These are phyloP conservation scores for Ylistrum balloti DNA, from an alignment of 1,140 invertebrate species.

Conservation along the genomic window DNA sequence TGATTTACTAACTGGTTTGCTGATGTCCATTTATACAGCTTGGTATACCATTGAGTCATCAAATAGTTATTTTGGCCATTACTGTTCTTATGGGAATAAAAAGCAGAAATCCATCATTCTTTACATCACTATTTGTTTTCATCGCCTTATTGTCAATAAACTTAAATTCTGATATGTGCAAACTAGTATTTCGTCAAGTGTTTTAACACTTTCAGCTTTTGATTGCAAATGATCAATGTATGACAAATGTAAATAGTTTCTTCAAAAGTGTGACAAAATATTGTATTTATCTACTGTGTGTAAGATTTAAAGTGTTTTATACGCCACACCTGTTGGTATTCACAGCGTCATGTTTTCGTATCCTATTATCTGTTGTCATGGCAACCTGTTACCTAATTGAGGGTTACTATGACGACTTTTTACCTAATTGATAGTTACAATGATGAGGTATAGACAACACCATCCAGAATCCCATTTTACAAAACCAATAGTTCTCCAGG, in stretches of 20 bases:
- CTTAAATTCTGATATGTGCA: not conserved
- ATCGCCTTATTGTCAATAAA: not conserved
- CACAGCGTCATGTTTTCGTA: not conserved
- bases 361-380: not conserved
- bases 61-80: not conserved
- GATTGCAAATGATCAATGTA: not conserved
- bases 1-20: not conserved
- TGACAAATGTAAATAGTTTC: not conserved
- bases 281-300: not conserved
- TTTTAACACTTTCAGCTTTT: not conserved
- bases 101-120: not conserved
- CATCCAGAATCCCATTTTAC: not conserved
- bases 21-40: not conserved
- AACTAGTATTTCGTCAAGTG: not conserved
- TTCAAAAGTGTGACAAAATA: not conserved
- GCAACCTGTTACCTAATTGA: not conserved
- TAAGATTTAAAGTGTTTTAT: not conserved
- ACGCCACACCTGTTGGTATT: not conserved
- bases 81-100: not conserved
- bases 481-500: not conserved
- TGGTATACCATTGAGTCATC: too few relatives aligned
- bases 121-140: not conserved
- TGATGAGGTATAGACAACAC: not conserved
- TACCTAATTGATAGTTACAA: conserved; percentile 18
- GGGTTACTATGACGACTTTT: conserved; percentile 9